Base-by-base conservation (phyloP, 2,797 vertebrate species). In the Diceros bicornis region DNA sequence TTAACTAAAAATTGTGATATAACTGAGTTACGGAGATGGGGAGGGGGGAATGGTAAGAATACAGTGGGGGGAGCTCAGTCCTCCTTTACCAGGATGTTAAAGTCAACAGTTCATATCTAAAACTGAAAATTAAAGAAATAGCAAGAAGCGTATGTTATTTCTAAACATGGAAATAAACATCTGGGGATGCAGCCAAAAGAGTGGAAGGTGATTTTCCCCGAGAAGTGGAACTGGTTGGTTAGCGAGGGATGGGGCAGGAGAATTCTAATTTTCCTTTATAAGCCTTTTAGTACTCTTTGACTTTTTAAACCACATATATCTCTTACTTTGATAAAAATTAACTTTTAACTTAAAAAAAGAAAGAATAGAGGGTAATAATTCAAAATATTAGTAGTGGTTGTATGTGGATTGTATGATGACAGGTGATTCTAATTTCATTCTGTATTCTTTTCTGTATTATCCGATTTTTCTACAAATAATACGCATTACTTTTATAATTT, bases 91-190 rank as follows among this genome's bases (percentile, higher is more conserved):
- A 55, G 57, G 75, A 62, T 44, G 10, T 87, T n/a, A 11, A 87
- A 77, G 78, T 92, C 52, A 64, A n/a, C 29, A 89, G 85, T 86
- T 90, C 61, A 77, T 20, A 72, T 34, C 47, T 44, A 66, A 91
- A 91, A 91, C 75, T 47, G 20, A 88, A 88, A 82, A 77, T 69
- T 64, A 89, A 92, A 77, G 71, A 86, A 37, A 82, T 55, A 79
- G 52, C 27, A 62, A 89, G 37, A 25, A 25, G 20, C 64, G 12
- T 34, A 47, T 50, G 34, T 77, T 71, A 75, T 64, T 87, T 83
- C 37, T 77, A 82, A 89, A 75, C 27, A 47, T 14, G 4, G 55
- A 95, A 23, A 17, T 44, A 78, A 85, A 79, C 17, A 68, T 41
- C 57, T 66, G 47, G 11, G 11, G 18, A 44, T 32, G 14, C 7